phyloP scores from a whole-genome alignment of 2,888 invertebrate species.

The Euproctis similis region DNA sequence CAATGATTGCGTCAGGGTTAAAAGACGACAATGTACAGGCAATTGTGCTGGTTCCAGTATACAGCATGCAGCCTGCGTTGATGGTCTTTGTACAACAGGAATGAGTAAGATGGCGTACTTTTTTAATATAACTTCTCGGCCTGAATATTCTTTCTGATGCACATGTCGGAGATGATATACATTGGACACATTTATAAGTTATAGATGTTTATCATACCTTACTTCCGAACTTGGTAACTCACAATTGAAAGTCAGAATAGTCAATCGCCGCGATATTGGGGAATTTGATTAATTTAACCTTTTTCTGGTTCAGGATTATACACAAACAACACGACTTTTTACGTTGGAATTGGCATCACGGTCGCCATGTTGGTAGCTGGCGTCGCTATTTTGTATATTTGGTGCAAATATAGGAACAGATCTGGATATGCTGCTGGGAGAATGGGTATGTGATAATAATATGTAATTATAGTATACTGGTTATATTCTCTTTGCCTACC shows the following conservation, averaged over 20 bases:
- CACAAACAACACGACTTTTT: conserved; percentile 47
- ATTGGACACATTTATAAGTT: too few species aligned
- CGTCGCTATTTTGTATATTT: conserved; percentile 47
- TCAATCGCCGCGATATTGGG: too few species aligned
- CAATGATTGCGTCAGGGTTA: conserved; percentile 53
- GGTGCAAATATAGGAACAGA: conserved; percentile 49
- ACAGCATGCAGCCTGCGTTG: conserved; percentile 61
- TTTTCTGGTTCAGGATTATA: conserved; percentile 34
- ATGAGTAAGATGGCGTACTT: conserved; percentile 49
- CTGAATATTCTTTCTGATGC: neutral
- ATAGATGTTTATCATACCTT: too few species aligned
- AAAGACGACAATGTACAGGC: conserved; percentile 48
- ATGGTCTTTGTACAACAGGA: conserved; percentile 49
- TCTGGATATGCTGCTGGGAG: conserved; percentile 56
- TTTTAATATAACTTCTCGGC: neutral
- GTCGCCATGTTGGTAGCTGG: conserved; percentile 53
- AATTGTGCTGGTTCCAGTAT: conserved; percentile 49
- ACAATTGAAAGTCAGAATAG: too few species aligned
- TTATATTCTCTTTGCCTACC: too few species aligned
- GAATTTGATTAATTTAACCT: too few species aligned
- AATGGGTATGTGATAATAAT: conserved; percentile 33
- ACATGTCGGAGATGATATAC: too few species aligned
- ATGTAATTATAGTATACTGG: too few species aligned
- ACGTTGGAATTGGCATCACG: conserved; percentile 59
- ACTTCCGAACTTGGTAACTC: too few species aligned